Evolutionary conservation across 2,113 vertebrate species (phyloP).

Genomic region (Chlamydotis undulata): DNA sequence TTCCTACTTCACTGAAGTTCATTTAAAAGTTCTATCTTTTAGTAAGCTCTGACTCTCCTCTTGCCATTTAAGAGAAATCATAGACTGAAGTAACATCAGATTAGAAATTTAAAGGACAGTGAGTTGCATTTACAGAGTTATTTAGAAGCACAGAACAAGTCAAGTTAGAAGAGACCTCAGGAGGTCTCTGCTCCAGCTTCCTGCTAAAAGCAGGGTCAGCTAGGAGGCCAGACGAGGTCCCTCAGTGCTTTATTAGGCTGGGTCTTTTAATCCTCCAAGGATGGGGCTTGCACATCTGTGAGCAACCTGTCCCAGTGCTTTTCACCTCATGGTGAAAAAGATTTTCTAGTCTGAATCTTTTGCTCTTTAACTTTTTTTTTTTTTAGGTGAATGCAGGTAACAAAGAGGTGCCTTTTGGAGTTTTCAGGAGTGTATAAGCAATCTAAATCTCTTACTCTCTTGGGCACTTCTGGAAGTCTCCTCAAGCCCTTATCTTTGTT

Average conservation of each 20-base stretch:
- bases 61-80: not conserved
- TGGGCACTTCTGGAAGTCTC: not conserved
- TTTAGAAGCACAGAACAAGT: not conserved
- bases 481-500: not conserved
- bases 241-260: not conserved
- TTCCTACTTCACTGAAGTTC: not conserved
- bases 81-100: not conserved
- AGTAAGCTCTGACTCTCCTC: not conserved
- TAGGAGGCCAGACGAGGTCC: not conserved
- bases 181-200: not conserved
- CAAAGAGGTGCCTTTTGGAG: not conserved
- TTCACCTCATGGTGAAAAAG: not conserved
- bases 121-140: not conserved
- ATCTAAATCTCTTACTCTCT: not conserved
- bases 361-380: not conserved
- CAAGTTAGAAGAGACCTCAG: not conserved
- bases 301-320: not conserved
- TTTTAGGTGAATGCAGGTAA: not conserved
- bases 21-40: not conserved
- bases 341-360: not conserved
- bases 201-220: not conserved
- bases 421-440: not conserved
- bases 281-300: not conserved
- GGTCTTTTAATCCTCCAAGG: not conserved
- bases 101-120: not conserved